Evolutionary conservation across 2,113 vertebrate genomes (phyloP), one percentile per base, ranked within the genome.

Genomic region (Scopus umbretta): DNA sequence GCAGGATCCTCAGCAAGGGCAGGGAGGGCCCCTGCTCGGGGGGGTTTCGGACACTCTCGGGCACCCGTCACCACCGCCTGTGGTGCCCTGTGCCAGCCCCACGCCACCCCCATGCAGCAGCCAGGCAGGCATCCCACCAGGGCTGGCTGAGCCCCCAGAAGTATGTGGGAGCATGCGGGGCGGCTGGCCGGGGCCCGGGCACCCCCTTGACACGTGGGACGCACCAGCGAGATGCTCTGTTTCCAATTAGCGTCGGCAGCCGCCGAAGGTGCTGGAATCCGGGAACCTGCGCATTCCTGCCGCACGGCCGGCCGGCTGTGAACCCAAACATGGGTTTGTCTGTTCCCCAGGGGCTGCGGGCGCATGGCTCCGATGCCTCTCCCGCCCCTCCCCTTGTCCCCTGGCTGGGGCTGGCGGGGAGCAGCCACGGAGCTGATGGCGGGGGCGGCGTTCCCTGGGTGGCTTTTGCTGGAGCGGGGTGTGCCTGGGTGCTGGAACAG

Each of bases 241-340:
- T 97, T 96, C 96, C 96, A 97, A 95, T 97, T 96, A 97, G 72
- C 18, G 25, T 53, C 53, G 50, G 58, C 40, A 11, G 93, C 92
- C 8, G 59, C 66, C 4, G 86, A 94, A 96, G 96, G 96, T 95
- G 92, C 96, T 95, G 96, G 97, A 93, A 94, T 96, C 92, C 42
- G 30, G 93, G 93, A 92, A 94, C 95, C 96, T 96, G 95, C 94
- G 2, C 92, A 95, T 96, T 92, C 96, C 91, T 91, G 80, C 95
- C 49, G 16, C 96, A 59, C 25, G 58, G 95, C 95, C 3, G 27
- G 93, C 86, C 40, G 5, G 89, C 95, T 72, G 1, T 74, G 38
- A 96, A 94, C 94, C 95, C 94, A 95, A 95, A 95, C 94, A 96
- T 89, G 96, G 90, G 88, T 89, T 96, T 92, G 86, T 96, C 80